These are phyloP conservation scores for Greenwoodochromis staneri DNA, from an alignment of 2,113 vertebrate species.

Conservation along the genomic window DNA sequence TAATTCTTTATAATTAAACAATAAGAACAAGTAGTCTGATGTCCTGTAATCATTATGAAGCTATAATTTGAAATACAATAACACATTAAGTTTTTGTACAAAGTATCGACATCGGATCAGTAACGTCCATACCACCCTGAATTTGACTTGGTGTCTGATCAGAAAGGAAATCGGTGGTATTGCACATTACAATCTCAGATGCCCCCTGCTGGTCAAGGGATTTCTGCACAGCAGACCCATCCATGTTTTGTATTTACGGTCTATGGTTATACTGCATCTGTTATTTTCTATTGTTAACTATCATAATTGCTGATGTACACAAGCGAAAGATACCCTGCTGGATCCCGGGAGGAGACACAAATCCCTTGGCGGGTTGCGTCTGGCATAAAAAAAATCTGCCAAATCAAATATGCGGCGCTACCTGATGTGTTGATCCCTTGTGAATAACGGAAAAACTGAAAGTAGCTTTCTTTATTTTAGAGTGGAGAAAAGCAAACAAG, in stretches of 20 bases:
- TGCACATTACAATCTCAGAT: fast-evolving
- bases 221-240: neutral
- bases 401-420: neutral
- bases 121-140: neutral
- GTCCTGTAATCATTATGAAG: neutral
- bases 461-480: neutral
- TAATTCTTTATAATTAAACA: neutral
- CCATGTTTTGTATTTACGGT: neutral
- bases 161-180: fast-evolving
- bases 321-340: neutral
- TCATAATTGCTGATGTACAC: neutral
- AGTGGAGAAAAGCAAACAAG: neutral
- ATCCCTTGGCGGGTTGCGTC: fast-evolving
- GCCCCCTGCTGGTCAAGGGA: neutral
- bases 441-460: neutral
- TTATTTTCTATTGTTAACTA: neutral
- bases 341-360: neutral
- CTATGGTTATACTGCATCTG: neutral
- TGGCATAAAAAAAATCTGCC: neutral
- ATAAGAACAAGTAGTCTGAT: neutral
- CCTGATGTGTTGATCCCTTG: neutral
- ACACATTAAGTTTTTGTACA: neutral
- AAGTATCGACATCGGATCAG: fast-evolving
- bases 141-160: neutral
- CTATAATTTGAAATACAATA: neutral